Evolutionary conservation across 2,797 vertebrate genomes (phyloP).

Genomic region (Sebastes alutus): DNA sequence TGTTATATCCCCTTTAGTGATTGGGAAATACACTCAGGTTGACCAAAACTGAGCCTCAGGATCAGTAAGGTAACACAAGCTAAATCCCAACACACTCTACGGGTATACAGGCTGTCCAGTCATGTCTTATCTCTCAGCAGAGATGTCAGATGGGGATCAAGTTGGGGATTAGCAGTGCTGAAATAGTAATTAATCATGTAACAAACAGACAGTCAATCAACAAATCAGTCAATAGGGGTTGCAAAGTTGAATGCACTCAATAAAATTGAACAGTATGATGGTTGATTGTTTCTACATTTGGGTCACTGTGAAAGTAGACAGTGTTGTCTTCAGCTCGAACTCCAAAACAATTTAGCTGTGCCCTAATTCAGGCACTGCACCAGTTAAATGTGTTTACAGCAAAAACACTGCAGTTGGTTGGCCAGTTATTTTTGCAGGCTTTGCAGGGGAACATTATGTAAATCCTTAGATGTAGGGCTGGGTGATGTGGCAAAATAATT

Average conservation of each 20-base stretch:
- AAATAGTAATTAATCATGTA: slow-evolving; percentile 16
- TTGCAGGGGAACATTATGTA: not conserved
- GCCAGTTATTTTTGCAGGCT: not conserved
- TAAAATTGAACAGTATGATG: slow-evolving; percentile 15
- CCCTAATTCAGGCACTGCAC: slow-evolving; percentile 17
- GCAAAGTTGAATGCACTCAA: not conserved
- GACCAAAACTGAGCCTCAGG: not conserved
- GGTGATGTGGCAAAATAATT: too few relatives aligned
- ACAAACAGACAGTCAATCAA: not conserved
- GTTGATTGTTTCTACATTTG: slow-evolving; percentile 53
- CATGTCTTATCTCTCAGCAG: not conserved
- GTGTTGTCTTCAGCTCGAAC: slow-evolving; percentile 11
- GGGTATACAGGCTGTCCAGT: not conserved
- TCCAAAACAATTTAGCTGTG: slow-evolving; percentile 15
- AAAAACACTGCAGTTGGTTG: not conserved
- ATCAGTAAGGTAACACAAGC: not conserved
- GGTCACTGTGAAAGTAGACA: slow-evolving; percentile 25
- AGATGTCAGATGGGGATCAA: not conserved
- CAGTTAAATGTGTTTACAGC: not conserved
- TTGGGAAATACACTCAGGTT: not conserved
- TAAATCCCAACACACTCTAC: not conserved
- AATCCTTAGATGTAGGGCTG: not conserved
- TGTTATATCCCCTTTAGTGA: not conserved
- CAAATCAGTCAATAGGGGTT: not conserved
- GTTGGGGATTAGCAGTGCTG: not conserved